Evolutionary conservation across 2,113 vertebrate species (phyloP).

Genomic region (Odocoileus virginianus): DNA sequence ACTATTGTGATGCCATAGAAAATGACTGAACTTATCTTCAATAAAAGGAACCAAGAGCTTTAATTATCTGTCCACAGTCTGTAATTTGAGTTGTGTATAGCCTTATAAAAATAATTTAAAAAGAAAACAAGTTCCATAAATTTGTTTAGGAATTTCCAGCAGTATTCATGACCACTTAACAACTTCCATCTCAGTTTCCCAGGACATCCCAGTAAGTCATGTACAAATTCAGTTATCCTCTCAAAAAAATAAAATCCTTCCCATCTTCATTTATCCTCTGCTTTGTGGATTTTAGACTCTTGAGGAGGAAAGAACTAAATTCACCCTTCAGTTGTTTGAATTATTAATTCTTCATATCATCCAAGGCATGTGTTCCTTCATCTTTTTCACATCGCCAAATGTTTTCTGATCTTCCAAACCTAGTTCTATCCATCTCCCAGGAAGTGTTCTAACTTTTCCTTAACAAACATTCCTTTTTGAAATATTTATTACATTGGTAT

Average conservation of each 20-base stretch:
- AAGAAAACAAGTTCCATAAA: neutral
- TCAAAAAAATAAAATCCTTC: neutral
- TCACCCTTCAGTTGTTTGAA: neutral
- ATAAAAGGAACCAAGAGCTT: neutral
- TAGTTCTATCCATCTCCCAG: neutral
- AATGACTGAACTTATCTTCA: neutral
- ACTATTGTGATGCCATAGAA: neutral
- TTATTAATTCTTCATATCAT: neutral
- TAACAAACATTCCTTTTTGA: neutral
- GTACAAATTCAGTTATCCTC: neutral
- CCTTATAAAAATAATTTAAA: neutral
- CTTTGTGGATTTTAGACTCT: neutral
- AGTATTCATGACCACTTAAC: neutral
- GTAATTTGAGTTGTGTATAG: neutral
- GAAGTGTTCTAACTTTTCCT: neutral
- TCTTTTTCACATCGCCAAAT: neutral
- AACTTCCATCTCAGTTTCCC: neutral
- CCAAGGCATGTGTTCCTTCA: neutral
- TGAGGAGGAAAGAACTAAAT: neutral
- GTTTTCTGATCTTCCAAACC: neutral
- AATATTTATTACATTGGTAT: neutral
- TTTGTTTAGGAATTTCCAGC: neutral
- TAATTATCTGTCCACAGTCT: neutral
- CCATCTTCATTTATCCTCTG: neutral
- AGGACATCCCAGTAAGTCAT: neutral